phyloP scores from a whole-genome alignment of 1,140 invertebrate genomes.

The Adoxophyes honmai region DNA sequence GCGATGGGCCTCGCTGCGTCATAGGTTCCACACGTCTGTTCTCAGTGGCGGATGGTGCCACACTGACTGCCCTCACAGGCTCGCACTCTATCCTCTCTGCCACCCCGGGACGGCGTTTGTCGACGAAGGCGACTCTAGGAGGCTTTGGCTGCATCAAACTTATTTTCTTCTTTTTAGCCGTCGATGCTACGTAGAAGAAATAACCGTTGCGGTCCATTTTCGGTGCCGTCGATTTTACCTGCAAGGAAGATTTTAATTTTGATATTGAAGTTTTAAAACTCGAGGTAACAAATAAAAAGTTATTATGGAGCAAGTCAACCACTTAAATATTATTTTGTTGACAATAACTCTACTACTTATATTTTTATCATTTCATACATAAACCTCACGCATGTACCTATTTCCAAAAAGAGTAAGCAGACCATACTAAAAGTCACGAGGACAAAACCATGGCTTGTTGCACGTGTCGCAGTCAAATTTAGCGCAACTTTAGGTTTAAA shows the following conservation, averaged over 20 bases:
- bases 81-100: conserved; percentile 42
- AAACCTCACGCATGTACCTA: too few relatives aligned
- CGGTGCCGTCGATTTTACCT: conserved; percentile 72
- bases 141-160: conserved; percentile 71
- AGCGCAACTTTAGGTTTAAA: too few relatives aligned
- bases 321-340: too few relatives aligned
- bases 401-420: too few relatives aligned
- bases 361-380: too few relatives aligned
- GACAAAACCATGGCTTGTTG: too few relatives aligned
- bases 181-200: conserved; percentile 70
- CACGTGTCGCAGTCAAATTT: too few relatives aligned
- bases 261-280: too few relatives aligned
- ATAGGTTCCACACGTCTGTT: conserved; percentile 47
- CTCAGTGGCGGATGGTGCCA: conserved; percentile 47
- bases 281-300: too few relatives aligned
- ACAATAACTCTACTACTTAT: too few relatives aligned
- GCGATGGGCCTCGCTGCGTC: conserved; percentile 47
- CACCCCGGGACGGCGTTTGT: conserved; percentile 57
- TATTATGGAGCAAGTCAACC: too few relatives aligned
- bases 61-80: conserved; percentile 38
- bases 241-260: conserved; percentile 20
- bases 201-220: conserved; percentile 74
- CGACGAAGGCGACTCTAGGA: conserved; percentile 61
- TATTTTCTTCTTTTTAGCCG: conserved; percentile 76
- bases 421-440: too few relatives aligned